Conservation (phyloP, 1,140 invertebrate species). For the Drosophila nikananu region DNA sequence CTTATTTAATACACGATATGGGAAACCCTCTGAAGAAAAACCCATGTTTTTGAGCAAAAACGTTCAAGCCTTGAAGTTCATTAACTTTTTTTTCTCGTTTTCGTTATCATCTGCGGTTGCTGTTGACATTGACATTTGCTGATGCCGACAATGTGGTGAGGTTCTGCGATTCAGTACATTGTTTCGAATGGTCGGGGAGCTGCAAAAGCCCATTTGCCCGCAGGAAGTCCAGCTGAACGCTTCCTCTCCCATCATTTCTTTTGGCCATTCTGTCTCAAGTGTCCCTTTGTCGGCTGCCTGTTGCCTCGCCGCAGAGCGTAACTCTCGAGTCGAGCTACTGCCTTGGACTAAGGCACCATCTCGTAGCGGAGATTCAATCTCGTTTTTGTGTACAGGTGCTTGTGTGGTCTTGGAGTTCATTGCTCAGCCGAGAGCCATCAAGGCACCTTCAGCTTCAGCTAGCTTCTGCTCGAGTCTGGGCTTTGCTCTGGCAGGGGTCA, state of each 20-base stretch:
- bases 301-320: constrained; percentile 61
- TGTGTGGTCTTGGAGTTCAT: constrained; percentile 44
- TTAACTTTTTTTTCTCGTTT: constrained; percentile 34
- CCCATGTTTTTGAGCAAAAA: constrained; percentile 11
- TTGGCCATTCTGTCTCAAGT: constrained; percentile 63
- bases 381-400: constrained; percentile 8
- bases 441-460: constrained; percentile 58
- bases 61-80: constrained; percentile 55
- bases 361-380: constrained; percentile 13
- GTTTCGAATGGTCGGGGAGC: background rate
- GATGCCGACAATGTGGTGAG: constrained; percentile 43
- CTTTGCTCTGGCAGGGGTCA: constrained; percentile 40
- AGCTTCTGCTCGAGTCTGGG: constrained; percentile 6
- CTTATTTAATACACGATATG: background rate
- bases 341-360: constrained; percentile 49
- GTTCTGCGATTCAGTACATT: constrained; percentile 20
- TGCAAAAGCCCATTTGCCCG: constrained; percentile 32
- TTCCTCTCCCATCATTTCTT: constrained; percentile 15
- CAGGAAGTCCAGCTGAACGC: constrained; percentile 61
- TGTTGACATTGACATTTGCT: constrained; percentile 83
- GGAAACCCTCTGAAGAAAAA: constrained; percentile 12
- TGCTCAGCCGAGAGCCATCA: constrained; percentile 54
- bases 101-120: constrained; percentile 29
- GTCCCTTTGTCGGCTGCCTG: constrained; percentile 58
- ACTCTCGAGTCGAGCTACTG: constrained; percentile 53